Percentiles rank a stretch among this genome's conserved stretches.
These are phyloP conservation scores for Etheostoma cragini DNA, from an alignment of 2,113 vertebrate species.

Conservation along the genomic window DNA sequence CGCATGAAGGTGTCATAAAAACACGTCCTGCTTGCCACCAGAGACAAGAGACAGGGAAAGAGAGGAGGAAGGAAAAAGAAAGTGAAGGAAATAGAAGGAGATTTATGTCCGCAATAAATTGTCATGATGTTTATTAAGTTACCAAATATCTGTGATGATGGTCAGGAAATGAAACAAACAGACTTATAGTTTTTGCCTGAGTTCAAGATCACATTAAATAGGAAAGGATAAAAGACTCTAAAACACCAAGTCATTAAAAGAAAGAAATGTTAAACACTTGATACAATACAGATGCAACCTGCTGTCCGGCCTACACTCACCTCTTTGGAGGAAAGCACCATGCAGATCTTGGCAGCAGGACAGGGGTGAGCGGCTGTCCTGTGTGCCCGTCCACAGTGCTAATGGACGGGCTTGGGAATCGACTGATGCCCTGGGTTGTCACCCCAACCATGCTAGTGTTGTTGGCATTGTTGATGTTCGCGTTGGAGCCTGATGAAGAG, in stretches of 20 bases:
- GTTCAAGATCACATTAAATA: neutral
- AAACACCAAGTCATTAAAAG: neutral
- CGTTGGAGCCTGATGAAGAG: conserved; percentile 96
- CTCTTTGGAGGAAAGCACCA: conserved; percentile 94
- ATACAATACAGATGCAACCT: neutral
- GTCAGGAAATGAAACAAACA: conserved; percentile 17
- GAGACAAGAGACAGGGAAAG: conserved; percentile 55
- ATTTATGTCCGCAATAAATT: conserved; percentile 51
- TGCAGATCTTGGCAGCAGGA: conserved; percentile 87
- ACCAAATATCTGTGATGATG: conserved; percentile 1
- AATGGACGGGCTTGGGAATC: conserved; percentile 88
- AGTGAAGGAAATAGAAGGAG: conserved; percentile 53
- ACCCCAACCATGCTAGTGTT: conserved; percentile 90
- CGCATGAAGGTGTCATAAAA: conserved; percentile 87
- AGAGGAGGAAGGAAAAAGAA: conserved; percentile 66
- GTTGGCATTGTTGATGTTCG: conserved; percentile 99
- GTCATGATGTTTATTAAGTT: conserved; percentile 74
- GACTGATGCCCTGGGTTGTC: conserved; percentile 66
- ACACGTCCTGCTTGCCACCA: conserved; percentile 83
- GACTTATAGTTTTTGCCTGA: conserved; percentile 7
- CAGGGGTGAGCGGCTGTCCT: conserved; percentile 87
- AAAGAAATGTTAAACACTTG: neutral
- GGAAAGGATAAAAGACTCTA: conserved; percentile 2
- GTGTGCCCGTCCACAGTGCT: conserved; percentile 92
- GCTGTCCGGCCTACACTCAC: conserved; percentile 77